Conservation (phyloP, 2,113 vertebrate genomes). For the Geothlypis trichas region DNA sequence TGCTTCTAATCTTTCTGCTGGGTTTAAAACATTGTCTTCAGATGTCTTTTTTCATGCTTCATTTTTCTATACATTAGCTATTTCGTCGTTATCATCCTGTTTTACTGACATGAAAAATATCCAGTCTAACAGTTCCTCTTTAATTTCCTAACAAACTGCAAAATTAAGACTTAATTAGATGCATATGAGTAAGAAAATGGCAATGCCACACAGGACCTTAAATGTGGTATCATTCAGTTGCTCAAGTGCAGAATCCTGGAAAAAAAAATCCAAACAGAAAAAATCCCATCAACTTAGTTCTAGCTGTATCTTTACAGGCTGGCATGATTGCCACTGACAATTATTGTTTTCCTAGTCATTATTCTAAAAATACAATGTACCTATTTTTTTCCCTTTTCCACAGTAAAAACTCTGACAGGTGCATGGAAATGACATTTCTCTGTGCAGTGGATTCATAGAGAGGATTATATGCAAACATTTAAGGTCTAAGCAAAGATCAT, state of each 20-base stretch:
- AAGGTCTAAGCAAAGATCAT: not conserved
- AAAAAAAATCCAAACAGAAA: not conserved
- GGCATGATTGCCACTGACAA: conserved; percentile 37
- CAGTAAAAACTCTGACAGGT: conserved; percentile 54
- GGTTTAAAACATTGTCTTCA: conserved; percentile 24
- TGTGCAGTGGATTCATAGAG: not conserved
- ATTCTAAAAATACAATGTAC: not conserved
- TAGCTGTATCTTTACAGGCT: conserved; percentile 43
- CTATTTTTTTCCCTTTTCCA: not conserved
- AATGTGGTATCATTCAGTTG: conserved; percentile 52
- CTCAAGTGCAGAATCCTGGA: conserved; percentile 21
- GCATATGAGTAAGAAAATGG: conserved; percentile 50
- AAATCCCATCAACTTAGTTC: conserved; percentile 38
- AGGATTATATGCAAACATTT: not conserved
- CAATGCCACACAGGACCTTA: conserved; percentile 61
- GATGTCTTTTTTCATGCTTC: not conserved
- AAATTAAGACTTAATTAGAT: conserved; percentile 77
- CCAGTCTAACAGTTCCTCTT: conserved; percentile 55
- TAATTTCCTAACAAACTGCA: conserved; percentile 54
- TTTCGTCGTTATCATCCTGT: not conserved
- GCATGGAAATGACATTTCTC: conserved; percentile 28
- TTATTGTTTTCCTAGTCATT: conserved; percentile 33
- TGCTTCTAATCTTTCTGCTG: not conserved
- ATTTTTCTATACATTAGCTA: not conserved
- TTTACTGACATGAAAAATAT: conserved; percentile 46